These are phyloP conservation scores for Onychomys torridus DNA, from an alignment of 2,797 vertebrate species.

Conservation along the genomic window DNA sequence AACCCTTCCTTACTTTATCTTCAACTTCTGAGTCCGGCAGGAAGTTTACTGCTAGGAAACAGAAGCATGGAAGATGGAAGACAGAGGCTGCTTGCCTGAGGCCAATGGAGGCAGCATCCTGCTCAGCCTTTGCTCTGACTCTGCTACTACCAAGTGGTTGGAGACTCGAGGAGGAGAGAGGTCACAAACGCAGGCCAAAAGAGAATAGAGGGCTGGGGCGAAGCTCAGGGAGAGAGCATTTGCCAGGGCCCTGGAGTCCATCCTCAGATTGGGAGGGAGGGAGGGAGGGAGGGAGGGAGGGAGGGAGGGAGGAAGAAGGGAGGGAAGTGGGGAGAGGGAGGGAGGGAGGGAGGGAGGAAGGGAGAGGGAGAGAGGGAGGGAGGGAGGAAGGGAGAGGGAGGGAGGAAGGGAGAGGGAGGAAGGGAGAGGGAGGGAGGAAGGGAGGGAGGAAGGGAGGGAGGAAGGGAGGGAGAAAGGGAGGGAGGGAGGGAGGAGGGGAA, in stretches of 20 bases:
- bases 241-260: not conserved
- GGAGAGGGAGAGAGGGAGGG: too few relatives aligned
- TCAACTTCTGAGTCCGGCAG: not conserved
- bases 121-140: not conserved
- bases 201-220: accelerated
- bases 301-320: accelerated
- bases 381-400: not conserved
- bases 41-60: not conserved
- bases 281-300: accelerated
- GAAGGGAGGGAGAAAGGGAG: accelerated
- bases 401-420: too few relatives aligned
- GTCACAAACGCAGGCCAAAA: not conserved
- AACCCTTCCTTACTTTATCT: not conserved
- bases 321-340: accelerated
- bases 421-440: accelerated
- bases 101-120: not conserved
- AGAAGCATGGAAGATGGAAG: not conserved
- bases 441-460: accelerated
- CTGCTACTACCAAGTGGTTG: too few relatives aligned
- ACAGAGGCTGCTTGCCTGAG: not conserved
- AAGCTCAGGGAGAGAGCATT: not conserved
- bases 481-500: too few relatives aligned
- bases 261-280: too few relatives aligned
- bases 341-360: too few relatives aligned
- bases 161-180: not conserved